A percentile compares a stretch with the other conserved stretches of the same genome.
These are phyloP conservation scores for Danaus chrysippus DNA, from an alignment of 2,888 invertebrate species.

Conservation along the genomic window DNA sequence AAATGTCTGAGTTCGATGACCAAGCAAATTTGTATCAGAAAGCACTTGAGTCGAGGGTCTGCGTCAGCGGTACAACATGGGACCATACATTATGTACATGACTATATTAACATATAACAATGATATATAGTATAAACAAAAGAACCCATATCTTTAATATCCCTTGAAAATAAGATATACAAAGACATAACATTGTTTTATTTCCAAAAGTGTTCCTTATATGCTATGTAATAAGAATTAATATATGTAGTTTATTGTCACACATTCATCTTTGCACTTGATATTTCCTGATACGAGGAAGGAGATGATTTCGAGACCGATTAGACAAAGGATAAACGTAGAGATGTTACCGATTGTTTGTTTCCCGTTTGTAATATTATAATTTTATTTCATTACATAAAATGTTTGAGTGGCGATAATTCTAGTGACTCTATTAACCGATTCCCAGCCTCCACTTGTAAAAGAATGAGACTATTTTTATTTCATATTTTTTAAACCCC, in stretches of 20 bases:
- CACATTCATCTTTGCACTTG: not conserved
- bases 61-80: slow-evolving; percentile 13
- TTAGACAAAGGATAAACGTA: slow-evolving; percentile 25
- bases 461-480: too few species aligned
- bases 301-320: slow-evolving; percentile 15
- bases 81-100: not conserved
- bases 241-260: not conserved
- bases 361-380: slow-evolving; percentile 9
- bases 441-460: too few species aligned
- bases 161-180: not conserved
- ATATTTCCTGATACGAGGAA: not conserved
- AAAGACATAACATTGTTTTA: not conserved
- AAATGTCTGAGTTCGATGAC: slow-evolving; percentile 16
- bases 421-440: too few species aligned
- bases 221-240: not conserved
- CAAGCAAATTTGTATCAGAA: slow-evolving; percentile 25
- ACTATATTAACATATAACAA: not conserved
- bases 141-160: not conserved
- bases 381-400: too few species aligned
- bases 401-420: too few species aligned
- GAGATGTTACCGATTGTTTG: slow-evolving; percentile 27
- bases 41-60: slow-evolving; percentile 16
- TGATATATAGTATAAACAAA: not conserved
- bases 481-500: too few species aligned
- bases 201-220: not conserved